Evolutionary conservation across 2,888 invertebrate species (phyloP).

Genomic region (Zhuqinia jingwanae): DNA sequence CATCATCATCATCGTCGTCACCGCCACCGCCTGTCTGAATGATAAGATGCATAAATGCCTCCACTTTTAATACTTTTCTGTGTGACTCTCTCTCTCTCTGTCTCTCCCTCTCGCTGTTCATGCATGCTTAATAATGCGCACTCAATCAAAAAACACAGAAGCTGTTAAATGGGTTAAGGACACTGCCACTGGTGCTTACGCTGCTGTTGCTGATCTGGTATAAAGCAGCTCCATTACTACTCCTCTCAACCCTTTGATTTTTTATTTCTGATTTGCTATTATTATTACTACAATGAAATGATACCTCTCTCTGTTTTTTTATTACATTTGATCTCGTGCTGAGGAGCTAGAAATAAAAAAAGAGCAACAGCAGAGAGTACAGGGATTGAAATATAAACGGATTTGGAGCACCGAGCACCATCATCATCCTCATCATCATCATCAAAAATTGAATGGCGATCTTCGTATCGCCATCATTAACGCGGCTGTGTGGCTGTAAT

Average conservation of each 20-base stretch:
- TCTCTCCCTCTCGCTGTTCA: not conserved
- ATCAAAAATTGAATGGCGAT: not conserved
- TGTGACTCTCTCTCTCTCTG: not conserved
- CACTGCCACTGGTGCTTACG: conserved; percentile 54
- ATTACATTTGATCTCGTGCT: not conserved
- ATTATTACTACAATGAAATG: too few relatives aligned
- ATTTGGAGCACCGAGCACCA: not conserved
- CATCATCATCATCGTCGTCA: not conserved
- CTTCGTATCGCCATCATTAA: too few relatives aligned
- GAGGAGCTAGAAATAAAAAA: too few relatives aligned
- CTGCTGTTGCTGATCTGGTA: too few relatives aligned
- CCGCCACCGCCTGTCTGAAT: not conserved
- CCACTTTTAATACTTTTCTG: conserved; percentile 24
- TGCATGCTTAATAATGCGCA: conserved; percentile 56
- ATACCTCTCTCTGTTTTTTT: too few relatives aligned
- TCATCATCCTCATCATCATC: not conserved
- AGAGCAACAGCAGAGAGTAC: too few relatives aligned
- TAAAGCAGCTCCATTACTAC: too few relatives aligned
- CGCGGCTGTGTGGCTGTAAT: too few relatives aligned
- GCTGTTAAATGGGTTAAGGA: conserved; percentile 71
- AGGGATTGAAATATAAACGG: not conserved
- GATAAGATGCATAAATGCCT: conserved; percentile 14
- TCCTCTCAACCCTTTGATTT: too few relatives aligned
- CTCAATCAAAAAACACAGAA: conserved; percentile 50
- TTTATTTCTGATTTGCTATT: too few relatives aligned